Evolutionary conservation across 2,113 vertebrate genomes (phyloP).

Genomic region (Dipodomys ordii): DNA sequence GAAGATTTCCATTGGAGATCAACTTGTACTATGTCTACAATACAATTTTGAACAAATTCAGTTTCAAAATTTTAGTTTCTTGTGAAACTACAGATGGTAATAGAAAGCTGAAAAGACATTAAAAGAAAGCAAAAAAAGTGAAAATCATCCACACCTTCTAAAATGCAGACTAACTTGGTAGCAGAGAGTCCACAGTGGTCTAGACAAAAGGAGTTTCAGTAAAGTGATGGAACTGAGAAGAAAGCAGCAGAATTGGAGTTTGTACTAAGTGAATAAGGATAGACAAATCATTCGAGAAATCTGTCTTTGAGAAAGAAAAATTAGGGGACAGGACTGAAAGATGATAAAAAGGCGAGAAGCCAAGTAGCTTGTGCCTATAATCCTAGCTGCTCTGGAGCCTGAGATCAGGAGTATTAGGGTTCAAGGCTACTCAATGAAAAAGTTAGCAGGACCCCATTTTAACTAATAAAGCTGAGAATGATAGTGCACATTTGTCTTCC

Average conservation of each 20-base stretch:
- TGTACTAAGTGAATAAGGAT: neutral
- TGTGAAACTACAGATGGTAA: neutral
- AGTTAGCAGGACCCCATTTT: too few relatives aligned
- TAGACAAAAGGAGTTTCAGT: neutral
- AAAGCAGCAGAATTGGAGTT: neutral
- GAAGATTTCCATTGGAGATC: neutral
- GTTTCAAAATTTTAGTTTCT: constrained; percentile 29
- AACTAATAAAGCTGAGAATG: too few relatives aligned
- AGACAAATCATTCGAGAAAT: neutral
- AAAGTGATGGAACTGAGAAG: neutral
- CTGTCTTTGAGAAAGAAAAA: neutral
- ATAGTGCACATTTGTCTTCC: too few relatives aligned
- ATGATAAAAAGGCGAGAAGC: too few relatives aligned
- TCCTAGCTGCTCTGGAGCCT: too few relatives aligned
- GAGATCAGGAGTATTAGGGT: too few relatives aligned
- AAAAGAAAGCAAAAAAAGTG: neutral
- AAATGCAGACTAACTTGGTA: neutral
- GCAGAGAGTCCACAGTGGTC: neutral
- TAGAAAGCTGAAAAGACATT: neutral
- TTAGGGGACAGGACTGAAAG: neutral
- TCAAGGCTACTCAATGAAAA: too few relatives aligned
- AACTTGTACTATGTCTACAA: neutral
- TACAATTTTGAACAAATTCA: neutral
- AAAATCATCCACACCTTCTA: neutral
- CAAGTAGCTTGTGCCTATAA: too few relatives aligned